Evolutionary conservation across 2,888 invertebrate genomes (phyloP).

Genomic region (Argyra leucocephala): DNA sequence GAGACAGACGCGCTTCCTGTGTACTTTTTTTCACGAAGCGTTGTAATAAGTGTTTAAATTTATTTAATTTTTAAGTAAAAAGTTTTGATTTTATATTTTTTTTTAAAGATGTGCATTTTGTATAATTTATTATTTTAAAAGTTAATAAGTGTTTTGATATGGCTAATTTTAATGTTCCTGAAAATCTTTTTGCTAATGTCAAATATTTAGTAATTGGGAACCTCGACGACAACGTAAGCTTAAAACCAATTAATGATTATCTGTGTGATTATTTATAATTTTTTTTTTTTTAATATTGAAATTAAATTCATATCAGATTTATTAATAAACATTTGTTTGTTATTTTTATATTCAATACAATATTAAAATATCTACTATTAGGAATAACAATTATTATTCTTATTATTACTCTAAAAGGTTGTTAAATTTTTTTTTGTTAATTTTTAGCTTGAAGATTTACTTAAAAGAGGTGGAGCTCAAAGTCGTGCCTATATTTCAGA

Average conservation of each 20-base stretch:
- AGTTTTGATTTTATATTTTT: not conserved
- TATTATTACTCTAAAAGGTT: no score
- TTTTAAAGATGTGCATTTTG: not conserved
- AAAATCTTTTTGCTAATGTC: conserved; percentile 65
- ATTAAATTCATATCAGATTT: no score
- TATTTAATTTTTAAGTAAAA: not conserved
- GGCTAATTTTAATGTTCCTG: conserved; percentile 39
- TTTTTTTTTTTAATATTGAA: no score
- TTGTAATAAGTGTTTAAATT: conserved; percentile 7
- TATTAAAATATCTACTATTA: no score
- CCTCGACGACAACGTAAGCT: conserved; percentile 58
- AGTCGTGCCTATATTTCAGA: conserved; percentile 80
- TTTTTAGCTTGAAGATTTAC: conserved; percentile 62
- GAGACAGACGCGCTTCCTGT: conserved; percentile 4
- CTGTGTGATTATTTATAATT: conserved; percentile 2
- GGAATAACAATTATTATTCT: no score
- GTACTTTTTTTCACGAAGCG: not conserved
- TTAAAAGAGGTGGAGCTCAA: conserved; percentile 81
- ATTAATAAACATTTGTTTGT: no score
- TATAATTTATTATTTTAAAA: not conserved
- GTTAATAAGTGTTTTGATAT: conserved; percentile 26
- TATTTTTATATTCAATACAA: no score
- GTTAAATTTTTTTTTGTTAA: conserved; percentile 14
- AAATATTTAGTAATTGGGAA: conserved; percentile 76
- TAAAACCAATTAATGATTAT: not conserved